Conservation (phyloP, 2,888 invertebrate genomes). For the Dynastes tityus region DNA sequence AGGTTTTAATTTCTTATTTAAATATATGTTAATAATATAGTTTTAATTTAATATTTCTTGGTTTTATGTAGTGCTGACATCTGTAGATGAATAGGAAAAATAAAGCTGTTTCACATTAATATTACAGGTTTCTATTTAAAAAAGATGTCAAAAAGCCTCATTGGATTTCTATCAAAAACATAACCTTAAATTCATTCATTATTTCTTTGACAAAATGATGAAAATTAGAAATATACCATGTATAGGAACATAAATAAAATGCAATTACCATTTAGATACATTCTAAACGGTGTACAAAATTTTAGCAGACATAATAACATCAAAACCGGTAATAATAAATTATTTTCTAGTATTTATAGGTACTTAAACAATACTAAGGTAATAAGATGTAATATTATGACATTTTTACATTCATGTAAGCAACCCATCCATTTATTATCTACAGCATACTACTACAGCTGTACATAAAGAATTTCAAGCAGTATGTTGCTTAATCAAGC, state of each 20-base stretch:
- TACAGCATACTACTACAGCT: slow-evolving; percentile 21
- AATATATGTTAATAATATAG: too few species aligned
- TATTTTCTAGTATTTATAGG: slow-evolving; percentile 30
- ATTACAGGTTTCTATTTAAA: neutral
- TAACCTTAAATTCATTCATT: slow-evolving; percentile 47
- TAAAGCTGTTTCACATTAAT: neutral
- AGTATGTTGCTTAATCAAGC: slow-evolving; percentile 72
- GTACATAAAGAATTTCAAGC: slow-evolving; percentile 74
- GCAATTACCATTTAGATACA: slow-evolving; percentile 49
- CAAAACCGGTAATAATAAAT: slow-evolving; percentile 28
- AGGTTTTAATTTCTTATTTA: too few species aligned
- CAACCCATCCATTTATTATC: slow-evolving; percentile 10
- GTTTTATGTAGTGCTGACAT: neutral
- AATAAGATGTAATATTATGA: neutral
- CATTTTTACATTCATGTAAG: neutral
- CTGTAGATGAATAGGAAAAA: neutral
- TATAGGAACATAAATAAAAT: slow-evolving; percentile 51
- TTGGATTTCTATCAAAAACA: neutral
- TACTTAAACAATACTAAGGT: slow-evolving; percentile 48
- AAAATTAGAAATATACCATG: slow-evolving; percentile 49
- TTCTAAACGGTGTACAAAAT: slow-evolving; percentile 52
- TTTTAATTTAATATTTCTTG: too few species aligned
- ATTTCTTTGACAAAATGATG: slow-evolving; percentile 44
- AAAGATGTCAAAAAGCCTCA: neutral
- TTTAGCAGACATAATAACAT: slow-evolving; percentile 51